phyloP scores from a whole-genome alignment of 2,113 vertebrate species.

The Brachyhypopomus gauderio region DNA sequence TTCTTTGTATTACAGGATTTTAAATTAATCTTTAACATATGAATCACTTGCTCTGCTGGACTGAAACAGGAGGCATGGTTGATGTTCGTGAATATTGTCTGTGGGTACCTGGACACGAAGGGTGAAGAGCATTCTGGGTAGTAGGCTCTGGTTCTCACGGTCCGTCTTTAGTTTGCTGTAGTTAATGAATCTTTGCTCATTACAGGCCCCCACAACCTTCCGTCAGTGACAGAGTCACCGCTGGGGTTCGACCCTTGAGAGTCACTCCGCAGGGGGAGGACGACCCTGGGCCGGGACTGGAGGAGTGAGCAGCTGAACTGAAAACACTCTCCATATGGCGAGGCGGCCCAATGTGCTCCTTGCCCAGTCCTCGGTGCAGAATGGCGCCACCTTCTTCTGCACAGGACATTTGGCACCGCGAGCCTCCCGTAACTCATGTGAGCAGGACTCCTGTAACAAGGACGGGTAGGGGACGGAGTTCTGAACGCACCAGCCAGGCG shows the following conservation, averaged over 20 bases:
- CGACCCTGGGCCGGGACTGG: conserved; percentile 23
- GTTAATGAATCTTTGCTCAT: too few species aligned
- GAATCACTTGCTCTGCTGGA: neutral
- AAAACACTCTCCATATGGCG: conserved; percentile 60
- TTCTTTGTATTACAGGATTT: neutral
- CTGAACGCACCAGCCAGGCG: conserved; percentile 65
- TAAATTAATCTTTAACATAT: neutral
- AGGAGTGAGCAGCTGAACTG: conserved; percentile 31
- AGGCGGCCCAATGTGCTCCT: conserved; percentile 77
- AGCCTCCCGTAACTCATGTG: conserved; percentile 78
- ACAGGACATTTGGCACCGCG: conserved; percentile 78
- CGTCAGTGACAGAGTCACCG: neutral
- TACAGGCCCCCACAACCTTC: neutral
- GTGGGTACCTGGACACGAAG: neutral
- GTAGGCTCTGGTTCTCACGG: neutral
- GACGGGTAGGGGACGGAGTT: conserved; percentile 72
- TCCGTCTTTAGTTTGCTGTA: neutral
- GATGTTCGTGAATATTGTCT: neutral
- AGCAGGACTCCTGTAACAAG: conserved; percentile 76
- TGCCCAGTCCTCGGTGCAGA: conserved; percentile 67
- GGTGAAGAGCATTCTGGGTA: too few species aligned
- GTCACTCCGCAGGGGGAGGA: conserved; percentile 13
- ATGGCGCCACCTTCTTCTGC: conserved; percentile 69
- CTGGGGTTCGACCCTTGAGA: conserved; percentile 31
- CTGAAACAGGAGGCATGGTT: neutral